A percentile compares a stretch with the other conserved stretches of the same genome.
Conservation (phyloP, 2,797 vertebrate species). For the Pachyuromys duprasi region DNA sequence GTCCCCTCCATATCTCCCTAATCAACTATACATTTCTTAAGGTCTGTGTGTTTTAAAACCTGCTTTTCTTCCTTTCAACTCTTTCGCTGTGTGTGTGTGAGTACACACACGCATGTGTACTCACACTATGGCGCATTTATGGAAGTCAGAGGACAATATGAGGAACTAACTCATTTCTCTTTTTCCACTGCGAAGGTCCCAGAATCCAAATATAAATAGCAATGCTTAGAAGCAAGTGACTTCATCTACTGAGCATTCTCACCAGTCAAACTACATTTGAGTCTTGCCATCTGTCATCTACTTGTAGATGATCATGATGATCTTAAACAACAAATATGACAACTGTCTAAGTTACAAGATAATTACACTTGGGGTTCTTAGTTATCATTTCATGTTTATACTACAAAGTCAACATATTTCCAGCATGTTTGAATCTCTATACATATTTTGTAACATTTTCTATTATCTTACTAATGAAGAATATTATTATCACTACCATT, state of each 20-base stretch:
- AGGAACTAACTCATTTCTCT: not conserved
- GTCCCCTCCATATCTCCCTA: too few relatives aligned
- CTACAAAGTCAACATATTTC: not conserved
- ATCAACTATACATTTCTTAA: too few relatives aligned
- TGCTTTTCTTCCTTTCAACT: not conserved
- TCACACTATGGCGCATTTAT: not conserved
- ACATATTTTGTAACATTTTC: not conserved
- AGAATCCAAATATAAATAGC: not conserved
- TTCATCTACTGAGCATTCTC: not conserved
- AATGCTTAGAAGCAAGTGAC: not conserved
- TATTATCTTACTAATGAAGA: not conserved
- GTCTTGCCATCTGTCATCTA: not conserved
- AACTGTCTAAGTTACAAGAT: not conserved
- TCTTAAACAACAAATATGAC: not conserved
- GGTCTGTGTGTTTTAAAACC: not conserved
- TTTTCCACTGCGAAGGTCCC: too few relatives aligned
- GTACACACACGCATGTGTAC: fast-evolving
- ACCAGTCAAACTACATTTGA: too few relatives aligned
- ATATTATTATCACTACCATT: not conserved
- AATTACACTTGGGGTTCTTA: not conserved
- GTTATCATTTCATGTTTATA: not conserved
- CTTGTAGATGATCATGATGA: not conserved
- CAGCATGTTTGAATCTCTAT: not conserved
- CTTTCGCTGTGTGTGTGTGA: fast-evolving
- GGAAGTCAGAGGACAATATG: not conserved